Conservation (phyloP, 2,113 vertebrate species). For the Calyptommatus sinebrachiatus region DNA sequence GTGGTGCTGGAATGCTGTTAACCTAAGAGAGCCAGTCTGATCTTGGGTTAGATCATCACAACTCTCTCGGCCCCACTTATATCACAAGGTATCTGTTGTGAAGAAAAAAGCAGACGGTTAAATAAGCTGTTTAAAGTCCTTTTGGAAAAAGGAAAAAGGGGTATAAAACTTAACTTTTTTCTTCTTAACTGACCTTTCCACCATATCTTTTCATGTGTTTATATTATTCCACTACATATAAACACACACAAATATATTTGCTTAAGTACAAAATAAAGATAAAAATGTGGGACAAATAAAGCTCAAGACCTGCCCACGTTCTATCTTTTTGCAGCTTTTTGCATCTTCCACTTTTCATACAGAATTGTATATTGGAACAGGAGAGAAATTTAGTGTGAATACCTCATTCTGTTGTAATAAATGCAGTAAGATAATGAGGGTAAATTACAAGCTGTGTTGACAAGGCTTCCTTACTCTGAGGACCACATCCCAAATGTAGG, state of each 20-base stretch:
- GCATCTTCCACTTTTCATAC: neutral
- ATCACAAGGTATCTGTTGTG: too few species aligned
- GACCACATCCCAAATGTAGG: constrained; percentile 23
- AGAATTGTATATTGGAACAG: neutral
- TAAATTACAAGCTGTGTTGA: neutral
- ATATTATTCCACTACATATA: neutral
- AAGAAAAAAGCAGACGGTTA: too few species aligned
- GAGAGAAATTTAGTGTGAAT: neutral
- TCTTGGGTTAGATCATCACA: too few species aligned
- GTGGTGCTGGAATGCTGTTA: neutral
- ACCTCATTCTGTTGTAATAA: neutral
- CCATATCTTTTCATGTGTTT: neutral
- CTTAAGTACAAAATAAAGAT: too few species aligned
- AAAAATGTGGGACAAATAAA: neutral
- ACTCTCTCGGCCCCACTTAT: too few species aligned
- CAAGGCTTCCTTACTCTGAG: neutral
- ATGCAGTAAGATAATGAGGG: neutral
- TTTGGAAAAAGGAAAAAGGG: too few species aligned
- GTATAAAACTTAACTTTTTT: too few species aligned
- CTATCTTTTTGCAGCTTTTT: neutral
- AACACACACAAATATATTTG: too few species aligned
- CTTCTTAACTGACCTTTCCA: neutral
- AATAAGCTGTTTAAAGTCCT: too few species aligned
- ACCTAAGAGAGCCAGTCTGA: too few species aligned
- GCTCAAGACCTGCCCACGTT: neutral